Evolutionary conservation across 2,113 vertebrate genomes (phyloP).

Genomic region (Dryoscopus gambensis): DNA sequence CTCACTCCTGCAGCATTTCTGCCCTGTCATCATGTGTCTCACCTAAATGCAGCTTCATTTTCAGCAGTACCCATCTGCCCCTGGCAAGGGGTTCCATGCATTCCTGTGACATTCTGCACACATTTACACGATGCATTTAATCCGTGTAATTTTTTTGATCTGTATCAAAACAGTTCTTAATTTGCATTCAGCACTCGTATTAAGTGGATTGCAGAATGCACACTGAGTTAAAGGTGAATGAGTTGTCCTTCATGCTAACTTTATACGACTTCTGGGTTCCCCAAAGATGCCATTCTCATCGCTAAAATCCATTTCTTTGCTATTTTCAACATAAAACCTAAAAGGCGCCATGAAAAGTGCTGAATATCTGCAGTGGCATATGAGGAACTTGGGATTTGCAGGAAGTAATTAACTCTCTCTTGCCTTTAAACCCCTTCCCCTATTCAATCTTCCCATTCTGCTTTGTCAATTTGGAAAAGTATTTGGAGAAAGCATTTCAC

Average conservation of each 20-base stretch:
- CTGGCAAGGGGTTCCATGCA: neutral
- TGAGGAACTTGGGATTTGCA: neutral
- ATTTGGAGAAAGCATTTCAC: neutral
- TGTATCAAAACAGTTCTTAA: neutral
- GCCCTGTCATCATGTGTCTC: neutral
- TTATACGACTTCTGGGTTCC: neutral
- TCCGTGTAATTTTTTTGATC: neutral
- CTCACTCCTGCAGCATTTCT: neutral
- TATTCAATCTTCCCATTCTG: neutral
- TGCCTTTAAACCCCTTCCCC: neutral
- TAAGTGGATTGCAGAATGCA: neutral
- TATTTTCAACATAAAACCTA: constrained; percentile 24
- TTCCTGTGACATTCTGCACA: neutral
- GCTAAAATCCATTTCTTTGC: constrained; percentile 24
- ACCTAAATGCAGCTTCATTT: neutral
- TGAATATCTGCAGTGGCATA: neutral
- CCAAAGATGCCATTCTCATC: neutral
- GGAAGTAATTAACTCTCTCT: constrained; percentile 29
- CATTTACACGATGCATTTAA: rapidly evolving
- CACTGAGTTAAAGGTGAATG: neutral
- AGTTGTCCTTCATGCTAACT: neutral
- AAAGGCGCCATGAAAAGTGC: constrained; percentile 2
- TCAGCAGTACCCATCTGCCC: neutral
- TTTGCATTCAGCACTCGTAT: neutral
- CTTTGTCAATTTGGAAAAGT: neutral